Evolutionary conservation across 2,797 vertebrate species (phyloP).

Genomic region (Zenarchopterus dispar): DNA sequence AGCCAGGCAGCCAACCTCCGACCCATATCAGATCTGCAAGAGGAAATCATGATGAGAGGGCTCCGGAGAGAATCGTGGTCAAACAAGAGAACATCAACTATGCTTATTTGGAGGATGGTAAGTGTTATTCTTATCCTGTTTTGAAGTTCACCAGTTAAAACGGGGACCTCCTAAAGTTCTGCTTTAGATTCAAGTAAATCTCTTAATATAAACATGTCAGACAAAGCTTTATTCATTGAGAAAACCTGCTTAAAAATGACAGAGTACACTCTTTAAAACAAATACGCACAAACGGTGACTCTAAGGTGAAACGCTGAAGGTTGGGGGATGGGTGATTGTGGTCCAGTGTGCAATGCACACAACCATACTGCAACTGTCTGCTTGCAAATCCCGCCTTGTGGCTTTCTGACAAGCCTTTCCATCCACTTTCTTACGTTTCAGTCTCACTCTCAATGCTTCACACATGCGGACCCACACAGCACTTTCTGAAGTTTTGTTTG

Average conservation of each 20-base stretch:
- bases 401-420: conserved; percentile 45
- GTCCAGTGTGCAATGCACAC: conserved; percentile 58
- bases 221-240: no score
- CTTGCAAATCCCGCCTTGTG: conserved; percentile 56
- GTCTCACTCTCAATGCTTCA: conserved; percentile 27
- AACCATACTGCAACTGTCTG: conserved; percentile 39
- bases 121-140: conserved; percentile 61
- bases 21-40: conserved; percentile 25
- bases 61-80: conserved; percentile 84
- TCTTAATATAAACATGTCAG: no score
- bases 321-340: conserved; percentile 47
- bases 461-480: not conserved
- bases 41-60: conserved; percentile 39
- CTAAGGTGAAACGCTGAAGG: not conserved
- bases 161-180: no score
- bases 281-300: not conserved
- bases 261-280: not conserved
- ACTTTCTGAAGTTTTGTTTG: conserved; percentile 1
- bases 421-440: conserved; percentile 46
- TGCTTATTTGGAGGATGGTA: conserved; percentile 93
- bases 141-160: no score
- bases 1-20: conserved; percentile 49
- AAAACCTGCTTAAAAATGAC: not conserved
- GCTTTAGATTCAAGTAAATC: no score
- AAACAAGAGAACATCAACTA: conserved; percentile 94